phyloP scores from a whole-genome alignment of 2,888 invertebrate species.

The Watsonalla binaria region DNA sequence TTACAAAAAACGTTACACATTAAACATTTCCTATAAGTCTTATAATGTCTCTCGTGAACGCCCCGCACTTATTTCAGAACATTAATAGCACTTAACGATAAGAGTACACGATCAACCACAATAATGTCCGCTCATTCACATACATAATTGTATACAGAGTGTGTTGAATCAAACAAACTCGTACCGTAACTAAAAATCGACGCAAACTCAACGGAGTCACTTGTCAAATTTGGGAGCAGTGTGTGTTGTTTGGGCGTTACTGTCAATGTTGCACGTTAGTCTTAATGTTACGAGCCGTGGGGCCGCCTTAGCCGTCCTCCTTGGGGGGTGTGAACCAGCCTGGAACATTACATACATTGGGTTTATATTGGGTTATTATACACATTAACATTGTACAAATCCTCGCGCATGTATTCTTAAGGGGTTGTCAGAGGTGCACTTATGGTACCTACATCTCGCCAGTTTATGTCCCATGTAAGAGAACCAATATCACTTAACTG shows the following conservation, averaged over 20 bases:
- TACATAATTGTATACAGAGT: conserved; percentile 18
- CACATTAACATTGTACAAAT: not conserved
- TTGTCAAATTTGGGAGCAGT: conserved; percentile 45
- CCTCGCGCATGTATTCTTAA: too few relatives aligned
- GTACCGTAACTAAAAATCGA: conserved; percentile 41
- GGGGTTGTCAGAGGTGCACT: too few relatives aligned
- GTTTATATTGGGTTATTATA: not conserved
- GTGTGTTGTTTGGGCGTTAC: conserved; percentile 54
- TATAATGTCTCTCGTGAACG: conserved; percentile 69
- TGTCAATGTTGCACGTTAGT: conserved; percentile 59
- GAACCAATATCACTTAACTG: too few relatives aligned
- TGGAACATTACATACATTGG: conserved; percentile 55
- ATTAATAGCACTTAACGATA: conserved; percentile 67
- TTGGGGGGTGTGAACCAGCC: conserved; percentile 95
- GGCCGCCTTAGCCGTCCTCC: conserved; percentile 88
- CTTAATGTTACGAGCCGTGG: conserved; percentile 43
- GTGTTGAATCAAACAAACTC: conserved; percentile 33
- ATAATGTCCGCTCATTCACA: conserved; percentile 40
- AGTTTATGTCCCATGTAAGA: too few relatives aligned
- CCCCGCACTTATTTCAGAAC: conserved; percentile 57
- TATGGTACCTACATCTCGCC: too few relatives aligned
- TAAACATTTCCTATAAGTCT: conserved; percentile 78
- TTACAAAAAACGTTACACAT: conserved; percentile 77
- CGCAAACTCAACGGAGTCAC: conserved; percentile 45
- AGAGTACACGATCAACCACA: conserved; percentile 50